Base-by-base conservation (phyloP, 1,140 invertebrate species). In the Trypoxylus dichotomus region DNA sequence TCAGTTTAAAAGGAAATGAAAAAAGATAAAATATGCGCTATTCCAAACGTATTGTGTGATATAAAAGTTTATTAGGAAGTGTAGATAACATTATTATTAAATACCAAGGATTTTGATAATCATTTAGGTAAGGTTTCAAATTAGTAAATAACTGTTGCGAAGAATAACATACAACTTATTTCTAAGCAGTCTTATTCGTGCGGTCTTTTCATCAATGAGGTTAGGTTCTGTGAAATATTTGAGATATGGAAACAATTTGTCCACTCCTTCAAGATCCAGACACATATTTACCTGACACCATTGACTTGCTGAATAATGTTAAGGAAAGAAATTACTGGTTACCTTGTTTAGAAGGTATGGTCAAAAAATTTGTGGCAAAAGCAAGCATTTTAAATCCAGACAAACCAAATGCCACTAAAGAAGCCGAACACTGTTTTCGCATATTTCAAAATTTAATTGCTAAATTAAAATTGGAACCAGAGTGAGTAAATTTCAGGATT, bases 241-340 rank as follows among this genome's bases (percentile, higher is more conserved):
- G 41, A 54, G 42, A 75, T 54, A 75, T 75, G 74, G 74, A 75
- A 74, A 41, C 29, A 75, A 75, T 85, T 42, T 88, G 87, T 80
- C 86, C 88, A 21, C 82, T 89, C 75, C 82, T 90, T 73, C 81
- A 85, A 78, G 84, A 89, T 83, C 86, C 85, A 27, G 77, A 81
- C 8, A 79, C 86, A 82, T 98, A 98, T 87, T 90, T 91, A 85
- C 95, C 96, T 19, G 97, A 98, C 86, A 95, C 95, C 21, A 92
- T 96, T 74, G 95, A 98, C 88, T 89, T 98, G 13, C 92, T 93
- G 71, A 89, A 92, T 82, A 95, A 98, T 87, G 88, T 89, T 79
- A 94, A 95, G 86, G 97, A 96, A 21, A 90, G 96, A 82, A 91
- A 94, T 79, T 98, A 98, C 87, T 99, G 97, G 97, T 88, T 98